phyloP scores from a whole-genome alignment of 2,888 invertebrate species.

The Zhengitettix transpicula region DNA sequence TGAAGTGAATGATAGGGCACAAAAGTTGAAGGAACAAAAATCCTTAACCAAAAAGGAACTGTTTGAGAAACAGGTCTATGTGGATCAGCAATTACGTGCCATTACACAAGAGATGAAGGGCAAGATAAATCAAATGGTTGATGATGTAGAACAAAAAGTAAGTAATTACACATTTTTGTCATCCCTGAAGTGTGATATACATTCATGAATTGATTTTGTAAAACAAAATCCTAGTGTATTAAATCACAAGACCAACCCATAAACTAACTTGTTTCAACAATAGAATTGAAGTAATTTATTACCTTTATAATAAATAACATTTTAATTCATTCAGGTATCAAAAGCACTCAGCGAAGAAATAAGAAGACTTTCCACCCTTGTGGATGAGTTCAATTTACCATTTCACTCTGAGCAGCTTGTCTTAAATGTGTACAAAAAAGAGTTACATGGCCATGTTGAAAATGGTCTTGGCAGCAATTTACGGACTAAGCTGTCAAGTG shows the following conservation, averaged over 20 bases:
- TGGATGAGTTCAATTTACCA: slow-evolving; percentile 85
- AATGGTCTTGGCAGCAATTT: slow-evolving; percentile 71
- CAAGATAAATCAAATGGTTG: slow-evolving; percentile 87
- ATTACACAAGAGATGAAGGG: slow-evolving; percentile 88
- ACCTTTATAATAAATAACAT: no score
- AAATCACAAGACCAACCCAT: no score
- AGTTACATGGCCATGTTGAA: slow-evolving; percentile 82
- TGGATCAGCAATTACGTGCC: slow-evolving; percentile 73
- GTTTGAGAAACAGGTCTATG: slow-evolving; percentile 65
- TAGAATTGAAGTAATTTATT: no score
- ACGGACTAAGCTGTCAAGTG: slow-evolving; percentile 68
- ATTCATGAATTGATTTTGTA: not conserved
- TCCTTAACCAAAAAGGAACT: slow-evolving; percentile 49
- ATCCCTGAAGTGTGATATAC: not conserved
- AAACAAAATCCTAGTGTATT: not conserved
- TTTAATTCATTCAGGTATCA: slow-evolving; percentile 41
- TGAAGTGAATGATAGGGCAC: slow-evolving; percentile 34
- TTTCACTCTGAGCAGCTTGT: slow-evolving; percentile 79
- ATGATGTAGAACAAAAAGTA: slow-evolving; percentile 82
- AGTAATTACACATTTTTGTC: not conserved
- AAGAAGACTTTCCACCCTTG: slow-evolving; percentile 72
- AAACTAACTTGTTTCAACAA: no score
- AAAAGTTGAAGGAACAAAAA: slow-evolving; percentile 43
- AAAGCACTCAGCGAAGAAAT: slow-evolving; percentile 94
- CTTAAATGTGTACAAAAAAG: slow-evolving; percentile 83